phyloP scores from a whole-genome alignment of 2,113 vertebrate species.

The Tyrannus savana region DNA sequence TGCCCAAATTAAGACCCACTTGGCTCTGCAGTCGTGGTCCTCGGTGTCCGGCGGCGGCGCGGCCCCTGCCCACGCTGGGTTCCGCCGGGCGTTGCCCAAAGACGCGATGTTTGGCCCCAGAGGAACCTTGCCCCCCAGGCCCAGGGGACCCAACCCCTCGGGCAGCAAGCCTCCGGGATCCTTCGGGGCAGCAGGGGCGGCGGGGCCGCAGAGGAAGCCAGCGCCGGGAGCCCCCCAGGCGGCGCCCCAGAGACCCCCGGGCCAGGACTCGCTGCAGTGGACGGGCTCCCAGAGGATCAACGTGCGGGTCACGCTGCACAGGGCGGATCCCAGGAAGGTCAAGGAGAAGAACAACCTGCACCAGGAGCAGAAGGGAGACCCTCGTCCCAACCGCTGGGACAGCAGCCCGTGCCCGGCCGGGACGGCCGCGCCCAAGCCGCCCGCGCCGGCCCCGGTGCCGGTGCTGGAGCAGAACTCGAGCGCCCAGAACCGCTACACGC shows the following conservation, averaged over 20 bases:
- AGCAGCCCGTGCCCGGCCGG: conserved; percentile 11
- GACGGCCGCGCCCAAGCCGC: conserved; percentile 22
- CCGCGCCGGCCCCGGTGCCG: background rate
- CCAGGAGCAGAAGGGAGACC: conserved; percentile 72
- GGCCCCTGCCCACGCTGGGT: conserved; percentile 78
- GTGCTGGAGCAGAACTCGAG: conserved; percentile 53
- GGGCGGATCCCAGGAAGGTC: conserved; percentile 69
- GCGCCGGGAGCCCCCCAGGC: conserved; percentile 70
- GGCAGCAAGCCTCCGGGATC: conserved; percentile 74
- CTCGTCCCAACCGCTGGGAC: conserved; percentile 60
- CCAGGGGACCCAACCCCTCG: conserved; percentile 70
- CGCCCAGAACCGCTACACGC: conserved; percentile 80
- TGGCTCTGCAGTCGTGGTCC: conserved; percentile 84
- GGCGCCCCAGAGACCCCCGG: conserved; percentile 67
- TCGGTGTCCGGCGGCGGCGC: conserved; percentile 70
- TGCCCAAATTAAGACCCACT: conserved; percentile 87
- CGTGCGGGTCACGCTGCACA: conserved; percentile 74
- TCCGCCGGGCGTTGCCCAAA: conserved; percentile 80
- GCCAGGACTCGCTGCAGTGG: conserved; percentile 60
- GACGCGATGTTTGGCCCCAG: conserved; percentile 89
- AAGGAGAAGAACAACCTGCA: conserved; percentile 72
- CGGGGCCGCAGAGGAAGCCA: conserved; percentile 70
- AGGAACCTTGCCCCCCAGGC: conserved; percentile 80
- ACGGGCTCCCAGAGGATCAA: conserved; percentile 77
- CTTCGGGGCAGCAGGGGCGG: conserved; percentile 69